These are phyloP conservation scores for Eutolmus rufibarbis DNA, from an alignment of 2,888 invertebrate genomes.

Conservation along the genomic window DNA sequence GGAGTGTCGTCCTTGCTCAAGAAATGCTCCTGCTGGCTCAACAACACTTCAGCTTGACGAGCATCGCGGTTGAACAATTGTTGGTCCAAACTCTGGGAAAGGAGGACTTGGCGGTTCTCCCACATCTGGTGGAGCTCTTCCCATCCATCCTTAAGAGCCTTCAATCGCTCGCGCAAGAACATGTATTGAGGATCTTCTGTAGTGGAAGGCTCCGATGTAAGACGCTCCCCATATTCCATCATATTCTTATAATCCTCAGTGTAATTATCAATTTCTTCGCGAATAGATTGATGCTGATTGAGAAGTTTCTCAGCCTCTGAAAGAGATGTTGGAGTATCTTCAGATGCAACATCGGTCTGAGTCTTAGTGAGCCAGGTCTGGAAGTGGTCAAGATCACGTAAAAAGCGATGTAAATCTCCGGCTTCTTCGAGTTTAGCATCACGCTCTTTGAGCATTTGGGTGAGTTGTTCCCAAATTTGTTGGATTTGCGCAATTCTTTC, in stretches of 20 bases:
- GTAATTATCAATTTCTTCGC: constrained; percentile 99
- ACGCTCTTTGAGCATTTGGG: constrained; percentile 96
- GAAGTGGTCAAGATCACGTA: constrained; percentile 99
- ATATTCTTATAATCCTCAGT: constrained; percentile 97
- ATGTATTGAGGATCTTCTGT: constrained; percentile 99
- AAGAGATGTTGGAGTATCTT: constrained; percentile 91
- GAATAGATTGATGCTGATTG: constrained; percentile 96
- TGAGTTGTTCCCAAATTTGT: constrained; percentile 94
- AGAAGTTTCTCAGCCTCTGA: constrained; percentile 97
- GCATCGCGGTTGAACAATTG: constrained; percentile 97
- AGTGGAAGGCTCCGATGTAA: constrained; percentile 86
- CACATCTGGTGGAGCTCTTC: constrained; percentile 99
- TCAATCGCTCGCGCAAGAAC: constrained; percentile 97
- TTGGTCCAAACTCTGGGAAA: constrained; percentile 93
- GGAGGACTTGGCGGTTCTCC: constrained; percentile 94
- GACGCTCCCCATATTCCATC: constrained; percentile 98
- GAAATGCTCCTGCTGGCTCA: constrained; percentile 98
- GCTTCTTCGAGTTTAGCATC: constrained; percentile 99
- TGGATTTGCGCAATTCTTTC: constrained; percentile 92
- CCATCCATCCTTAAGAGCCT: constrained; percentile 99
- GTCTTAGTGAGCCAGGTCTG: constrained; percentile 98
- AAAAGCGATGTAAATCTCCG: constrained; percentile 96
- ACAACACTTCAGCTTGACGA: constrained; percentile 94
- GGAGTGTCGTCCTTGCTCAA: constrained; percentile 97
- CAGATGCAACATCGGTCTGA: constrained; percentile 98